Evolutionary conservation across 2,888 invertebrate genomes (phyloP).

Genomic region (Endotricha flammealis): DNA sequence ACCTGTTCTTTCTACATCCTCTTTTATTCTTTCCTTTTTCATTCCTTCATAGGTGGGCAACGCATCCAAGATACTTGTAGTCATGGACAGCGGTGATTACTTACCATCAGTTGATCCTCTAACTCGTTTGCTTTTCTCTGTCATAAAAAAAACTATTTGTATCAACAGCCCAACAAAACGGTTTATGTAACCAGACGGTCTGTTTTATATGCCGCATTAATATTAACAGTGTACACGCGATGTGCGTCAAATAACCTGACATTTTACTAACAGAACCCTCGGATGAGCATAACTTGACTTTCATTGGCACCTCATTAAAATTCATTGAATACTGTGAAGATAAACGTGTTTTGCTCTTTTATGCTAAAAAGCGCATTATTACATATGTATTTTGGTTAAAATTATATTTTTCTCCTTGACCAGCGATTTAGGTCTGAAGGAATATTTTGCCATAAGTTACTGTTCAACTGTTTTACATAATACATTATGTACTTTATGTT

Average conservation of each 20-base stretch:
- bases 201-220: constrained; percentile 71
- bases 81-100: too few relatives aligned
- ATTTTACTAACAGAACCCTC: constrained; percentile 54
- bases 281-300: constrained; percentile 43
- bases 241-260: constrained; percentile 50
- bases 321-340: constrained; percentile 31
- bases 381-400: constrained; percentile 5
- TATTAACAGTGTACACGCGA: constrained; percentile 54
- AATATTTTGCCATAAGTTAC: constrained; percentile 2
- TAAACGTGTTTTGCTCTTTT: constrained; percentile 24
- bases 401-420: constrained; percentile 9
- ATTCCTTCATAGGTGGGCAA: too few relatives aligned
- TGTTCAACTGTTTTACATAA: not conserved
- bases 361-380: constrained; percentile 19
- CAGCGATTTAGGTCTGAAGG: not conserved
- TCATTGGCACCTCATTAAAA: constrained; percentile 43
- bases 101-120: too few relatives aligned
- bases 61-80: too few relatives aligned
- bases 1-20: too few relatives aligned
- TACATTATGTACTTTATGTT: too few relatives aligned
- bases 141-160: too few relatives aligned
- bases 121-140: too few relatives aligned
- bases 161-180: constrained; percentile 25
- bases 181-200: constrained; percentile 33
- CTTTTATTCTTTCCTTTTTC: too few relatives aligned